A percentile compares a stretch with the other conserved stretches of the same genome.
phyloP scores from a whole-genome alignment of 2,888 invertebrate genomes.

The Sarcophaga rosellei region DNA sequence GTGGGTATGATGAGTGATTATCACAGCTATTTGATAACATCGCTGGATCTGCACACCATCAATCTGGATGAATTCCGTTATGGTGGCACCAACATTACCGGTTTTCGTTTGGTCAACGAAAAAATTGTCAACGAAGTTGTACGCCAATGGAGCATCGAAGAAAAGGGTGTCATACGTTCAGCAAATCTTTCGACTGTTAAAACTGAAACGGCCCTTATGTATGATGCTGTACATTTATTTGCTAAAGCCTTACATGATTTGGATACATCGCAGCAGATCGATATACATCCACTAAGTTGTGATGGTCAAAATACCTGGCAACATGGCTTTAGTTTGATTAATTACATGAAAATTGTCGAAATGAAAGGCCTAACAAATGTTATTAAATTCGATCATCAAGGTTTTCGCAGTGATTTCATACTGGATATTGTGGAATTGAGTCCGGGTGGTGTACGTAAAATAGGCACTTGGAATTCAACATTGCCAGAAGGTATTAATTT shows the following conservation, averaged over 20 bases:
- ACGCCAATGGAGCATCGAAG: conserved; percentile 90
- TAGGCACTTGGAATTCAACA: conserved; percentile 94
- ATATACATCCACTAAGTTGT: conserved; percentile 93
- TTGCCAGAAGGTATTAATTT: conserved; percentile 90
- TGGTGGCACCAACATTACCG: conserved; percentile 97
- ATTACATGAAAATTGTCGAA: conserved; percentile 98
- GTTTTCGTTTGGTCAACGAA: conserved; percentile 94
- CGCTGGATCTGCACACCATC: conserved; percentile 94
- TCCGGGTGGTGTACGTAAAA: conserved; percentile 90
- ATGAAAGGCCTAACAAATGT: conserved; percentile 96
- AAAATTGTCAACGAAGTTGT: conserved; percentile 90
- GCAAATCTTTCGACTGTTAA: conserved; percentile 80
- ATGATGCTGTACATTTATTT: conserved; percentile 97
- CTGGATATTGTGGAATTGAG: conserved; percentile 95
- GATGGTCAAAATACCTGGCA: conserved; percentile 95
- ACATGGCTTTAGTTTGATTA: conserved; percentile 96
- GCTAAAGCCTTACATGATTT: conserved; percentile 95
- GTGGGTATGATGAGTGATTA: conserved; percentile 98
- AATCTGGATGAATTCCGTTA: conserved; percentile 96
- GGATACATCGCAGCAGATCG: conserved; percentile 94
- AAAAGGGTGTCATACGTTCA: conserved; percentile 85
- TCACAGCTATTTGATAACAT: conserved; percentile 96
- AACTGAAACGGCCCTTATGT: conserved; percentile 96
- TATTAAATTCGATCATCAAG: conserved; percentile 96
- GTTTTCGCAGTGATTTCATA: conserved; percentile 94